Evolutionary conservation across 2,113 vertebrate species (phyloP).

Genomic region (Perca fluviatilis): DNA sequence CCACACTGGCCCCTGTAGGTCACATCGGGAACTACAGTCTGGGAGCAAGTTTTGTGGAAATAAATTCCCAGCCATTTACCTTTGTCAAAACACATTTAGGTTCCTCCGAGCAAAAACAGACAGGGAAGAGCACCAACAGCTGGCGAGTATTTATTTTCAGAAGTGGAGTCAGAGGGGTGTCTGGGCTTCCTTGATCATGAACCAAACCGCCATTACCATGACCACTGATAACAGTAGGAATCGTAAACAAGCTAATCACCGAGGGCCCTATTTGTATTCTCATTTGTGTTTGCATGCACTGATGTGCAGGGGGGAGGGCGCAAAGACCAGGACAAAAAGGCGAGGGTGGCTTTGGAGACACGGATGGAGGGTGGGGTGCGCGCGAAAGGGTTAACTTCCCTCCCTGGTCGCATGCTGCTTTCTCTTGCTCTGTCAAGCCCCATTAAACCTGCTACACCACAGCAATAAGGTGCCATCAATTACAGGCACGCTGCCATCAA

Average conservation of each 20-base stretch:
- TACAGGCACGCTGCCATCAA: conserved; percentile 83
- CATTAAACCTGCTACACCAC: conserved; percentile 88
- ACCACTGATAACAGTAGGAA: conserved; percentile 67
- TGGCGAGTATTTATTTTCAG: conserved; percentile 71
- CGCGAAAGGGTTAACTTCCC: conserved; percentile 81
- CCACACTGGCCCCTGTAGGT: conserved; percentile 80
- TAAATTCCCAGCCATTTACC: conserved; percentile 74
- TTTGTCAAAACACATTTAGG: conserved; percentile 78
- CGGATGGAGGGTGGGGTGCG: conserved; percentile 32
- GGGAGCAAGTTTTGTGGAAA: conserved; percentile 36
- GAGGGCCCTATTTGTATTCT: conserved; percentile 62
- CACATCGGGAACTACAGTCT: conserved; percentile 9
- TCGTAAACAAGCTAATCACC: conserved; percentile 70
- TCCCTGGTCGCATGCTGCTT: conserved; percentile 78
- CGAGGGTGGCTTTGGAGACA: conserved; percentile 1
- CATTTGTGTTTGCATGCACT: conserved; percentile 53
- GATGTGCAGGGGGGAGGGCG: conserved; percentile 20
- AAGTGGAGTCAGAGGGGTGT: conserved; percentile 71
- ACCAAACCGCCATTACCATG: conserved; percentile 63
- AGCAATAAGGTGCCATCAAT: conserved; percentile 88
- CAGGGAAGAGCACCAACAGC: conserved; percentile 62
- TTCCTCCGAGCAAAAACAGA: conserved; percentile 66
- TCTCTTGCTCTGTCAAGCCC: conserved; percentile 85
- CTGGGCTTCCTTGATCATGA: conserved; percentile 68
- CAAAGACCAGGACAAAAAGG: neutral